phyloP scores from a whole-genome alignment of 2,888 invertebrate species.

The Eucera pruinosa region DNA sequence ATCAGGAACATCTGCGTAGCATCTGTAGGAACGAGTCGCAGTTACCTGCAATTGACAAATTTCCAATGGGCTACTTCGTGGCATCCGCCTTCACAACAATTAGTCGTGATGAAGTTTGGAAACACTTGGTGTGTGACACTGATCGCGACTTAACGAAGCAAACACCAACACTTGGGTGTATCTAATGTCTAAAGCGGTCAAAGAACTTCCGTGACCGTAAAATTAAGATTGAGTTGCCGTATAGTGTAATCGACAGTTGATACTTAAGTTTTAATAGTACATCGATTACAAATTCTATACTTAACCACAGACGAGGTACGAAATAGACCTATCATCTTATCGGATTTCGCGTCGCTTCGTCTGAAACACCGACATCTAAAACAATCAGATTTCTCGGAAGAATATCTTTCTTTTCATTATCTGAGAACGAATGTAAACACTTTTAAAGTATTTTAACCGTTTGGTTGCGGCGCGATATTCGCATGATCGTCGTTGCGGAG shows the following conservation, averaged over 20 bases:
- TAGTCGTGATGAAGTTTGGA: conserved; percentile 67
- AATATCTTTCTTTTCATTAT: too few species aligned
- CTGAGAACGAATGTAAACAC: too few species aligned
- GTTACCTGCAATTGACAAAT: conserved; percentile 73
- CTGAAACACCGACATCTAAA: too few species aligned
- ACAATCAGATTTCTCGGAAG: too few species aligned
- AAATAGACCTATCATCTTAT: too few species aligned
- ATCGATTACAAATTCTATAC: too few species aligned
- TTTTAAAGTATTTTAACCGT: too few species aligned
- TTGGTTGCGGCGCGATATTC: too few species aligned
- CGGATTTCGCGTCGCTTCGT: too few species aligned
- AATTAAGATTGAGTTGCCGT: conserved; percentile 15
- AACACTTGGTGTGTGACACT: conserved; percentile 67
- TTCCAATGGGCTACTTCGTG: conserved; percentile 71
- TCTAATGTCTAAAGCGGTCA: conserved; percentile 33
- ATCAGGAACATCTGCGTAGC: conserved; percentile 71
- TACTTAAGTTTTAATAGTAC: neutral
- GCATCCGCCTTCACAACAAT: conserved; percentile 68
- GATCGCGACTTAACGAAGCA: conserved; percentile 62
- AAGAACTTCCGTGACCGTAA: conserved; percentile 35
- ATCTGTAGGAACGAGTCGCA: conserved; percentile 59
- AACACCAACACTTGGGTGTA: conserved; percentile 42
- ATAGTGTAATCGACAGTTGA: neutral
- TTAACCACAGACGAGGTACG: too few species aligned
- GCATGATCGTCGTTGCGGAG: too few species aligned